phyloP scores from a whole-genome alignment of 2,113 vertebrate species.

The Pterocles orientalis region DNA sequence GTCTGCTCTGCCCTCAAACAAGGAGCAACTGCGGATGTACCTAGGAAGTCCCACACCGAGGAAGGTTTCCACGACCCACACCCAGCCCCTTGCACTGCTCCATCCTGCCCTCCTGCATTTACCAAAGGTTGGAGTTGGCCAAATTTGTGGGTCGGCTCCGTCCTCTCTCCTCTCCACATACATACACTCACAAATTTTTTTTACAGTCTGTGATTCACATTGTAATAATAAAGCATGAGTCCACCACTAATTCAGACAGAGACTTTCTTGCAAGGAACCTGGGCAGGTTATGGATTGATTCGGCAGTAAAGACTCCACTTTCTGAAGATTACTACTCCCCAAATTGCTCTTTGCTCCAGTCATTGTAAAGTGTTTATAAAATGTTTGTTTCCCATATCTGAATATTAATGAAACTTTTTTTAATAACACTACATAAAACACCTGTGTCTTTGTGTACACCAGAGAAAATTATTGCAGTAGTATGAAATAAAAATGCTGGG shows the following conservation, averaged over 20 bases:
- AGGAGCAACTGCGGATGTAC: neutral
- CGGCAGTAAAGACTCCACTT: neutral
- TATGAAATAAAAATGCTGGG: constrained; percentile 53
- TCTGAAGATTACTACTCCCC: neutral
- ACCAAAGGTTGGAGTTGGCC: neutral
- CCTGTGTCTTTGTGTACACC: constrained; percentile 6
- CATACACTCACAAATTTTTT: neutral
- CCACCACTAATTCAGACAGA: neutral
- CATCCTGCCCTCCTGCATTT: neutral
- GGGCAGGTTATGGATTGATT: neutral
- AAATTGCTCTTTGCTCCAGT: neutral
- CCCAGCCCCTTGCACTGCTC: neutral
- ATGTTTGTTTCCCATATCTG: neutral
- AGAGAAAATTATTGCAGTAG: constrained; percentile 45
- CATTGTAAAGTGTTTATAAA: constrained; percentile 1
- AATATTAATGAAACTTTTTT: constrained; percentile 46
- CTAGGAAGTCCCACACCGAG: neutral
- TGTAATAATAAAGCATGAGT: neutral
- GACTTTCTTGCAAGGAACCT: neutral
- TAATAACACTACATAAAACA: constrained; percentile 58
- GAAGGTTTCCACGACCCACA: accelerated
- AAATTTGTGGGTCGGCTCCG: accelerated
- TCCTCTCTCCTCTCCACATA: neutral
- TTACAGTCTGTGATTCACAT: neutral
- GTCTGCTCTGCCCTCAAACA: neutral